Evolutionary conservation across 2,797 vertebrate species (phyloP).

Genomic region (Tamandua tetradactyla): DNA sequence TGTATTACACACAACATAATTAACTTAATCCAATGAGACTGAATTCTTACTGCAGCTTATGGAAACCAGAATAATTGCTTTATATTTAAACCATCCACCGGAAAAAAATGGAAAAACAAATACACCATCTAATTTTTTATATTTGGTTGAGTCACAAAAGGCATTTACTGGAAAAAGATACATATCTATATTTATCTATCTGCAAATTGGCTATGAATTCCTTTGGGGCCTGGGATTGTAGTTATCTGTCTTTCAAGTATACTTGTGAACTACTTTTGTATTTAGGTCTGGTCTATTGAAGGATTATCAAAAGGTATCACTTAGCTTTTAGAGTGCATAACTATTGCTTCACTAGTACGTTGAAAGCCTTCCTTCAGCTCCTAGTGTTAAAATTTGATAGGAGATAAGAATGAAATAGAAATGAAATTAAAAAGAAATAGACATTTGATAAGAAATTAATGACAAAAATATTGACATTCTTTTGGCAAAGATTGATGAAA

Average conservation of each 20-base stretch:
- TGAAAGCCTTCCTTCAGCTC: neutral
- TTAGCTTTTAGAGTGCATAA: neutral
- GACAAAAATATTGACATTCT: neutral
- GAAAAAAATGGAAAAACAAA: neutral
- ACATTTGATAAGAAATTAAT: neutral
- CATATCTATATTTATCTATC: neutral
- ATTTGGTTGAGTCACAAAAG: neutral
- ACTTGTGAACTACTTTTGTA: neutral
- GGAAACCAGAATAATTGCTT: neutral
- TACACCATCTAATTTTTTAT: neutral
- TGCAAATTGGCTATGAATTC: neutral
- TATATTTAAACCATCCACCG: conserved; percentile 23
- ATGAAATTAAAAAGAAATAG: neutral
- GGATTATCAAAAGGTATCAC: neutral
- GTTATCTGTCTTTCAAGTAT: neutral
- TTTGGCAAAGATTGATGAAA: neutral
- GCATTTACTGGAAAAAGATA: neutral
- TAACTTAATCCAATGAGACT: neutral
- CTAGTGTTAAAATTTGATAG: conserved; percentile 16
- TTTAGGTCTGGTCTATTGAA: neutral
- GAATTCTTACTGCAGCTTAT: neutral
- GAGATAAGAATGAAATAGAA: neutral
- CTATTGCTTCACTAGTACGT: neutral
- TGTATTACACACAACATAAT: neutral
- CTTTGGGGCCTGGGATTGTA: neutral